Conservation (phyloP, 2,888 invertebrate species). For the Aricia artaxerxes region DNA sequence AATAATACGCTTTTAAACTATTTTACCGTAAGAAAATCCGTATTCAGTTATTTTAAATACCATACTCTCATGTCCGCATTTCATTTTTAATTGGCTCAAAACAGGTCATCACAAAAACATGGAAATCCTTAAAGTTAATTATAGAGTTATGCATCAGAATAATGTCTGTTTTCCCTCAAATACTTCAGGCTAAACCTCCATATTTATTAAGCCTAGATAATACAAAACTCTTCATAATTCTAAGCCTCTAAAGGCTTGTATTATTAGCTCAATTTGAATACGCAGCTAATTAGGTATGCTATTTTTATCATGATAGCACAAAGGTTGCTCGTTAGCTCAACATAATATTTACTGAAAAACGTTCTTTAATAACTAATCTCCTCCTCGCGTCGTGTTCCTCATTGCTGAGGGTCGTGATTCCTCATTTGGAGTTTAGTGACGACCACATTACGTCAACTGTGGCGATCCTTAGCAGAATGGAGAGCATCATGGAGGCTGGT, state of each 20-base stretch:
- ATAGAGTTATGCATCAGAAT: conserved; percentile 10
- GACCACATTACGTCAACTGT: too few species aligned
- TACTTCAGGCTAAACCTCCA: background rate
- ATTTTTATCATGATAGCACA: background rate
- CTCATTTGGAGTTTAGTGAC: too few species aligned
- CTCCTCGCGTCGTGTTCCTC: too few species aligned
- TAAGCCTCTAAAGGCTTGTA: conserved; percentile 24
- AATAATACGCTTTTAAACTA: background rate
- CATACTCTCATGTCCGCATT: background rate
- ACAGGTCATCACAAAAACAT: conserved; percentile 11
- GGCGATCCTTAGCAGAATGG: too few species aligned
- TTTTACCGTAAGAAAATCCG: background rate
- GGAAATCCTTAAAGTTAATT: conserved; percentile 13
- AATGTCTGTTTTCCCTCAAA: background rate
- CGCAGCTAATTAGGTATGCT: background rate
- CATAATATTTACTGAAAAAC: background rate
- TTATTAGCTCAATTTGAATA: background rate
- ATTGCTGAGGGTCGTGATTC: too few species aligned
- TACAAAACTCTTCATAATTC: conserved; percentile 17
- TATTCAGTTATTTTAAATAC: background rate
- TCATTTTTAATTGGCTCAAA: background rate
- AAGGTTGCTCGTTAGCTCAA: background rate
- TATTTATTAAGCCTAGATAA: conserved; percentile 18
- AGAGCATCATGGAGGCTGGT: too few species aligned
- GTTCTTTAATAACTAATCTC: background rate